phyloP scores from a whole-genome alignment of 2,888 invertebrate species.

The Aleiodes leptofemur region DNA sequence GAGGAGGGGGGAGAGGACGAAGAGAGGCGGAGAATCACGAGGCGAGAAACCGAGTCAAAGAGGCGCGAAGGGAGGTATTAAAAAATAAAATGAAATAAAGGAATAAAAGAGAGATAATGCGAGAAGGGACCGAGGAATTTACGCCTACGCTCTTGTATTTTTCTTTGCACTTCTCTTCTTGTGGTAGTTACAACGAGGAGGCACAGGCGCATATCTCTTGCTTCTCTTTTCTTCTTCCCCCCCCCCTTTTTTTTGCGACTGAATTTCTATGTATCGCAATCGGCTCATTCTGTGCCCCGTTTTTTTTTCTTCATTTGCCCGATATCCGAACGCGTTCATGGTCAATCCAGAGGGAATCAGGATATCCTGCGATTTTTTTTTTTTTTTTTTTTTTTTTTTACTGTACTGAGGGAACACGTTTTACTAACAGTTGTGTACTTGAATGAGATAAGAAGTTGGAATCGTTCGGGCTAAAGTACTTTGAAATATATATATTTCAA shows the following conservation, averaged over 20 bases:
- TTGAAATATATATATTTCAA: neutral
- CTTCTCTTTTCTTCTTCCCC: neutral
- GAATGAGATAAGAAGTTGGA: constrained; percentile 7
- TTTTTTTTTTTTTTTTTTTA: too few relatives aligned
- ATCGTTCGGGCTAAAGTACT: constrained; percentile 9
- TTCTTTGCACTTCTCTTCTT: constrained; percentile 52
- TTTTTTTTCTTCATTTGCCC: constrained; percentile 27
- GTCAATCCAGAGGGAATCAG: constrained; percentile 50
- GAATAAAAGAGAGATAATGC: constrained; percentile 66
- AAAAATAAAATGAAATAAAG: constrained; percentile 43
- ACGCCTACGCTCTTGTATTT: constrained; percentile 73
- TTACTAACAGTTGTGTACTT: constrained; percentile 14
- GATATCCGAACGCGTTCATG: constrained; percentile 43
- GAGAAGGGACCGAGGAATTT: constrained; percentile 68
- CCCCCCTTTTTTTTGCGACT: neutral
- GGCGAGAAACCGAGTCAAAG: constrained; percentile 33
- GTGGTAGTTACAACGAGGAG: constrained; percentile 29
- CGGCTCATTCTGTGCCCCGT: constrained; percentile 35
- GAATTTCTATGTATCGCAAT: constrained; percentile 38
- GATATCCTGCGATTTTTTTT: constrained; percentile 37
- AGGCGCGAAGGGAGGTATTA: constrained; percentile 2
- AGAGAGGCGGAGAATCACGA: constrained; percentile 33
- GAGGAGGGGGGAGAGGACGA: constrained; percentile 35
- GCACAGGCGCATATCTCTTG: constrained; percentile 2
- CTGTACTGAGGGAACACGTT: neutral